Percentiles rank a stretch among this genome's conserved stretches.
phyloP scores from a whole-genome alignment of 2,113 vertebrate genomes.

The Lucifuga dentata region DNA sequence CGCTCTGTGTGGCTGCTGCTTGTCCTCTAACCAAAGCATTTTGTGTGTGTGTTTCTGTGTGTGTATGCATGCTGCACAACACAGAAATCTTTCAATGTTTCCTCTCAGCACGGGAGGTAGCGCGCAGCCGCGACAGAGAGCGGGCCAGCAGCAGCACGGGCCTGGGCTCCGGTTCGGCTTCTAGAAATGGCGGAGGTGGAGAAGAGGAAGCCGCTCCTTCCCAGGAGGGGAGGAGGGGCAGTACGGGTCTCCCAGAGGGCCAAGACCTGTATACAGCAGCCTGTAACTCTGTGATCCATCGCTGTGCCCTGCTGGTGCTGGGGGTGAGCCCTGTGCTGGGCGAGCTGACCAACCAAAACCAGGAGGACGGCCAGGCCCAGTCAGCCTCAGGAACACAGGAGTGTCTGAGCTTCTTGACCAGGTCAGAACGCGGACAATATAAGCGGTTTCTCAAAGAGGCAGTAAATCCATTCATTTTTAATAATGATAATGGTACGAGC shows the following conservation, averaged over 20 bases:
- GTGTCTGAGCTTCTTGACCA: slow-evolving; percentile 91
- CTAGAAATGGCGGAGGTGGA: slow-evolving; percentile 66
- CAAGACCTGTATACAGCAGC: slow-evolving; percentile 96
- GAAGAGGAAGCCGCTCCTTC: slow-evolving; percentile 86
- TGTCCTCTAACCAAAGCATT: slow-evolving; percentile 54
- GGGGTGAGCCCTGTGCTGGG: slow-evolving; percentile 92
- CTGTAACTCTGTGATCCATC: slow-evolving; percentile 97
- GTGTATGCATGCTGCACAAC: slow-evolving; percentile 85
- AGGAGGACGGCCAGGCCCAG: slow-evolving; percentile 83
- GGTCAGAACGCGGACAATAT: slow-evolving; percentile 76
- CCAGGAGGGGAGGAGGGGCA: slow-evolving; percentile 88
- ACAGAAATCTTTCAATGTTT: slow-evolving; percentile 99
- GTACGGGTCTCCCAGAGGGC: slow-evolving; percentile 88
- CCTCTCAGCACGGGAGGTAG: slow-evolving; percentile 97
- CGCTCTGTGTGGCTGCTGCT: slow-evolving; percentile 32
- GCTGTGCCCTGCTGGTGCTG: slow-evolving; percentile 92
- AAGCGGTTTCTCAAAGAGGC: not conserved
- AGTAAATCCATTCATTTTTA: not conserved
- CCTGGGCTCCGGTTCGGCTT: slow-evolving; percentile 74
- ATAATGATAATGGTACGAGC: no score
- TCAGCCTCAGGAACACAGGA: slow-evolving; percentile 84
- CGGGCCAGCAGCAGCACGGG: slow-evolving; percentile 83
- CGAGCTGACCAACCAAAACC: slow-evolving; percentile 86
- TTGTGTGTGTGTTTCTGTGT: slow-evolving; percentile 44
- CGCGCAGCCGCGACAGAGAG: slow-evolving; percentile 92